phyloP scores from a whole-genome alignment of 2,113 vertebrate species.

The Ammodytes dubius region DNA sequence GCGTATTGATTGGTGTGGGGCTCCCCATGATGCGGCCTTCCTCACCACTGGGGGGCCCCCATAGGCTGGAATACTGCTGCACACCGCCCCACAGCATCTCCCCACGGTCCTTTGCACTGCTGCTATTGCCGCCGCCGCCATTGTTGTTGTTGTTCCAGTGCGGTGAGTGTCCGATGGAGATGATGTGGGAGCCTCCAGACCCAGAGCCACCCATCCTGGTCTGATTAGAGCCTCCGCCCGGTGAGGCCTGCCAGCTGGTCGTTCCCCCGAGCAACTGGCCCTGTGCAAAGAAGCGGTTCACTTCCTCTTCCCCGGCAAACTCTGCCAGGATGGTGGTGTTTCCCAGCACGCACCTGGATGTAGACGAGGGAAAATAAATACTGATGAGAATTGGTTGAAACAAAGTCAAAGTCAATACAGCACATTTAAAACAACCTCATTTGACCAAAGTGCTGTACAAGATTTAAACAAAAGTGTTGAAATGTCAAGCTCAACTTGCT shows the following conservation, averaged over 20 bases:
- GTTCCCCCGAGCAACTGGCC: conserved; percentile 92
- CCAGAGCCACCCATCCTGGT: conserved; percentile 88
- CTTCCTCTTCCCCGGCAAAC: conserved; percentile 96
- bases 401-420: too few relatives aligned
- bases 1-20: conserved; percentile 94
- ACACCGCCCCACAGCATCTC: conserved; percentile 92
- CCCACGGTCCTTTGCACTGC: conserved; percentile 83
- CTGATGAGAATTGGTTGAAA: not conserved
- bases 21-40: conserved; percentile 93
- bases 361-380: not conserved
- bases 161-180: conserved; percentile 86
- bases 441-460: too few relatives aligned
- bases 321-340: conserved; percentile 98
- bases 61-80: conserved; percentile 95
- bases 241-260: conserved; percentile 96
- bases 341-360: conserved; percentile 92
- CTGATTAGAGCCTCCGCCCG: conserved; percentile 88
- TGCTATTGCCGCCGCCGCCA: conserved; percentile 66
- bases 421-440: too few relatives aligned
- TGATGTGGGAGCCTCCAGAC: conserved; percentile 83
- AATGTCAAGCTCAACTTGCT: too few relatives aligned
- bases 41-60: conserved; percentile 92
- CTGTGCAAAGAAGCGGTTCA: conserved; percentile 97
- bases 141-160: conserved; percentile 92
- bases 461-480: too few relatives aligned